These are phyloP conservation scores for Dorcus hopei DNA, from an alignment of 2,888 invertebrate species.

Conservation along the genomic window DNA sequence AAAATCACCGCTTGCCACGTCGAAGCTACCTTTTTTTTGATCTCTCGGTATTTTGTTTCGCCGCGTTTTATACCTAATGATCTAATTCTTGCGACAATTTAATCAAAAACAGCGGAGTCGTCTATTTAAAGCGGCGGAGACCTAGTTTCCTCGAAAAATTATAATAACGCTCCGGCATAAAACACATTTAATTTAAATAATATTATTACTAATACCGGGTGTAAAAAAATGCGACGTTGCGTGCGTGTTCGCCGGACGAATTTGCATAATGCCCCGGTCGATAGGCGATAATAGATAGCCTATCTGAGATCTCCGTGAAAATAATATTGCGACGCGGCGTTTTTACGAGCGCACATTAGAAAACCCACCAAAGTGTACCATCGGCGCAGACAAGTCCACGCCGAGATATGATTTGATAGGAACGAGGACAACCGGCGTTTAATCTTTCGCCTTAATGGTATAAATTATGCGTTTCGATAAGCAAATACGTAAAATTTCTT, in stretches of 20 bases:
- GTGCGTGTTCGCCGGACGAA: conserved; percentile 2
- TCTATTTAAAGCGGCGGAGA: too few relatives aligned
- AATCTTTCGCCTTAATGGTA: conserved; percentile 47
- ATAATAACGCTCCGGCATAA: neutral
- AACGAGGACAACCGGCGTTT: conserved; percentile 36
- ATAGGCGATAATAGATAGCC: neutral
- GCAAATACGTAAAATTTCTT: conserved; percentile 38
- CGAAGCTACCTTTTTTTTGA: too few relatives aligned
- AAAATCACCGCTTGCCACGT: neutral
- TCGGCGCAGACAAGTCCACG: neutral
- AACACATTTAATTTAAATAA: conserved; percentile 1
- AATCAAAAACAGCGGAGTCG: too few relatives aligned
- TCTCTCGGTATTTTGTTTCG: too few relatives aligned
- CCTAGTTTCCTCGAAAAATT: too few relatives aligned
- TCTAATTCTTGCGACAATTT: too few relatives aligned
- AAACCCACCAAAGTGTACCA: neutral
- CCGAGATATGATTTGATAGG: neutral
- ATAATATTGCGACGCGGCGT: neutral
- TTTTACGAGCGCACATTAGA: neutral
- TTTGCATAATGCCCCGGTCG: neutral
- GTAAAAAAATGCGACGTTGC: conserved; percentile 10
- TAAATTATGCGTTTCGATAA: conserved; percentile 47
- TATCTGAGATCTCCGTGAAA: neutral
- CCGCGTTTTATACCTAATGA: too few relatives aligned
- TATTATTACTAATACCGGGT: neutral